Evolutionary conservation across 2,797 vertebrate species (phyloP).

Genomic region (Pseudopleuronectes americanus): DNA sequence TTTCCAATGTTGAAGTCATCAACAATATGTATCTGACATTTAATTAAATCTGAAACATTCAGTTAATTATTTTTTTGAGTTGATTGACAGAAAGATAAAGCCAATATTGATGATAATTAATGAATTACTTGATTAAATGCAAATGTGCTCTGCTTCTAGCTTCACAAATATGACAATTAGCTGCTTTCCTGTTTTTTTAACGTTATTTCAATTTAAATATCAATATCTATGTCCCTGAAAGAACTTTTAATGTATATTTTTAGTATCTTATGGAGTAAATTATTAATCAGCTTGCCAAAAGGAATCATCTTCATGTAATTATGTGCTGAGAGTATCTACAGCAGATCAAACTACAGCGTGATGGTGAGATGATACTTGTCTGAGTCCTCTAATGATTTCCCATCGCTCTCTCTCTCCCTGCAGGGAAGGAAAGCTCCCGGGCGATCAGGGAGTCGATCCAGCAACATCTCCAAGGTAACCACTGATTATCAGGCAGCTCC

Average conservation of each 20-base stretch:
- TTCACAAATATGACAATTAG: no score
- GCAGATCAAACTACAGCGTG: background rate
- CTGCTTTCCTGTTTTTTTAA: background rate
- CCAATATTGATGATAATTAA: background rate
- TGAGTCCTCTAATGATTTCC: constrained; percentile 42
- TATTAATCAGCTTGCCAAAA: background rate
- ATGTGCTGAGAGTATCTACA: background rate
- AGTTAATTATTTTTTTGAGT: background rate
- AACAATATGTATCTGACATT: background rate
- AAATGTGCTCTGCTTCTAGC: background rate
- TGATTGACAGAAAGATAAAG: background rate
- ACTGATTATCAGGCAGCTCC: constrained; percentile 9
- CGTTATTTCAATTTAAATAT: background rate
- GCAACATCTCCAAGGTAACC: constrained; percentile 96
- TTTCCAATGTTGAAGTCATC: background rate
- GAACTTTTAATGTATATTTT: background rate
- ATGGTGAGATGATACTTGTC: background rate
- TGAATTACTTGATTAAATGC: no score
- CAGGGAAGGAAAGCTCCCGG: constrained; percentile 92
- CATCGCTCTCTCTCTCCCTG: constrained; percentile 46
- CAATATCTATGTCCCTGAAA: background rate
- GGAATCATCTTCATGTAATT: background rate
- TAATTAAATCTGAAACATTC: background rate
- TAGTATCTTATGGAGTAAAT: background rate
- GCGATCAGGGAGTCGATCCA: constrained; percentile 92